Conservation (phyloP, 2,113 vertebrate genomes). For the Chrysochloris asiatica region DNA sequence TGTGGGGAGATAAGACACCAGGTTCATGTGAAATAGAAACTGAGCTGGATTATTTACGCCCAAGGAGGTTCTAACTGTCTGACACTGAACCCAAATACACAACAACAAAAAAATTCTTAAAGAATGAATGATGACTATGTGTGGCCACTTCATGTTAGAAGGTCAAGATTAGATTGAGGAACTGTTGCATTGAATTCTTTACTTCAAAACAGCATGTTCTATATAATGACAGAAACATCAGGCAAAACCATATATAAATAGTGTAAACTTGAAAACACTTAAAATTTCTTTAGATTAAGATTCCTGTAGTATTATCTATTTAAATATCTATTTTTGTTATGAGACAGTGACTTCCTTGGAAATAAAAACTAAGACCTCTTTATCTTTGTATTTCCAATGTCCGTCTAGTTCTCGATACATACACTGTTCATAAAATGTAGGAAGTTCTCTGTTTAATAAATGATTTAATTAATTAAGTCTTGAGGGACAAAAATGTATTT, state of each 20-base stretch:
- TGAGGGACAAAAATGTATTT: neutral
- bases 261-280: neutral
- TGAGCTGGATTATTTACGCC: neutral
- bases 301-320: neutral
- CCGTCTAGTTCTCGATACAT: neutral
- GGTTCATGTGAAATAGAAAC: constrained; percentile 21
- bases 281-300: neutral
- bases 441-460: constrained; percentile 11
- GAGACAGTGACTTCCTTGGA: neutral
- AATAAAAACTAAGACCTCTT: neutral
- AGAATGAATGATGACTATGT: neutral
- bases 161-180: neutral
- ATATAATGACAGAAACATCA: neutral
- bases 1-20: neutral
- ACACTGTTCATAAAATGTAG: neutral
- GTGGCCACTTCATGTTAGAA: neutral
- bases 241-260: neutral
- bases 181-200: constrained; percentile 34
- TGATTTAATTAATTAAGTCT: neutral
- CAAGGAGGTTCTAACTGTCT: neutral
- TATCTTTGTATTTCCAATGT: neutral
- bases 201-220: constrained; percentile 21
- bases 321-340: constrained; percentile 15
- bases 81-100: neutral
- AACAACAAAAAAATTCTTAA: neutral